Evolutionary conservation across 2,113 vertebrate species (phyloP).

Genomic region (Larimichthys polyactis): DNA sequence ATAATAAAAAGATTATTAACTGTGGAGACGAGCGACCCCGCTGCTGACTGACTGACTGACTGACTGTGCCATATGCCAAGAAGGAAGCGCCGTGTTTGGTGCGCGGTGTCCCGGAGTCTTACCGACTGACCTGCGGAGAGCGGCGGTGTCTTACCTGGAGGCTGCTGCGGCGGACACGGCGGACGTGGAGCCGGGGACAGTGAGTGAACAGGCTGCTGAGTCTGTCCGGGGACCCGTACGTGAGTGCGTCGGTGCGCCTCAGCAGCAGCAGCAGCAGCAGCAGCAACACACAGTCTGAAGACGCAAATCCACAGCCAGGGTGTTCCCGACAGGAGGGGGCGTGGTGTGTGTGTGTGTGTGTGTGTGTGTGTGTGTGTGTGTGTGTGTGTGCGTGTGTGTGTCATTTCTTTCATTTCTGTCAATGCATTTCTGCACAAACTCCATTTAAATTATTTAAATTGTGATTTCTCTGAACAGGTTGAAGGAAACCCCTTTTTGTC

Average conservation of each 20-base stretch:
- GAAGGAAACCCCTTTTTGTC: slow-evolving; percentile 52
- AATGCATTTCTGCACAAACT: slow-evolving; percentile 39
- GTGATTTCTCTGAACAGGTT: slow-evolving; percentile 1
- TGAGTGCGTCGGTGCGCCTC: slow-evolving; percentile 55
- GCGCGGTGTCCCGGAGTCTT: not conserved
- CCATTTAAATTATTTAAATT: not conserved
- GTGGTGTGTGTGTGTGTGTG: slow-evolving; percentile 67
- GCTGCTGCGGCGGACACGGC: slow-evolving; percentile 2
- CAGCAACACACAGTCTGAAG: slow-evolving; percentile 54
- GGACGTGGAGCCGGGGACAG: not conserved
- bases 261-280: slow-evolving; percentile 3
- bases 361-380: slow-evolving; percentile 44
- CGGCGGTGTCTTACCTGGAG: slow-evolving; percentile 67
- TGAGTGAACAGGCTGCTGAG: not conserved
- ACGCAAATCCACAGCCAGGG: slow-evolving; percentile 60
- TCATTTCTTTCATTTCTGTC: slow-evolving; percentile 16
- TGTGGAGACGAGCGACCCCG: slow-evolving; percentile 1
- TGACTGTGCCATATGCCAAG: slow-evolving; percentile 48
- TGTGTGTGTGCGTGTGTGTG: not conserved
- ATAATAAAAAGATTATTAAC: not conserved
- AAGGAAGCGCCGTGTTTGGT: slow-evolving; percentile 5
- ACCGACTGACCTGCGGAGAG: slow-evolving; percentile 42
- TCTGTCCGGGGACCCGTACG: slow-evolving; percentile 10
- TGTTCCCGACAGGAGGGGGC: slow-evolving; percentile 78
- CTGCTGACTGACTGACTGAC: not conserved